phyloP scores from a whole-genome alignment of 2,797 vertebrate species.

The Hyperoplus lanceolatus region DNA sequence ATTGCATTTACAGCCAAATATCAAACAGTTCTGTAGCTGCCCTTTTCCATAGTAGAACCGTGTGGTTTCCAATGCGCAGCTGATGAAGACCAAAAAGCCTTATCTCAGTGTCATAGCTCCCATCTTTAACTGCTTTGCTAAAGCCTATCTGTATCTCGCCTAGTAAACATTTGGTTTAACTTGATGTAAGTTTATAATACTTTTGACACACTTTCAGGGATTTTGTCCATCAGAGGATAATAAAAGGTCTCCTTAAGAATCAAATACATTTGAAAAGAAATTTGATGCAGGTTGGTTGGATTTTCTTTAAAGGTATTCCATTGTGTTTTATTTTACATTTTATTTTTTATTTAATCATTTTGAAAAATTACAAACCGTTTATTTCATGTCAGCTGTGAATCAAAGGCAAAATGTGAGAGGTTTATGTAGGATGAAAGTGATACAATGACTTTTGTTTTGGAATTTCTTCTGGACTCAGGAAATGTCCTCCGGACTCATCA shows the following conservation, averaged over 20 bases:
- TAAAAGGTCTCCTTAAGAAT: conserved; percentile 24
- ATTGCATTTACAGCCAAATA: conserved; percentile 30
- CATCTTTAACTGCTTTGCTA: conserved; percentile 28
- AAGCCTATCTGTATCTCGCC: conserved; percentile 32
- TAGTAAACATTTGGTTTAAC: conserved; percentile 35
- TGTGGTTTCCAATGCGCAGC: conserved; percentile 59
- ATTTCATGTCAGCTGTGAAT: conserved; percentile 52
- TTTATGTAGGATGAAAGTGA: conserved; percentile 49
- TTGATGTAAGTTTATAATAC: conserved; percentile 27
- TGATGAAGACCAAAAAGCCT: conserved; percentile 75
- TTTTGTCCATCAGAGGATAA: conserved; percentile 42
- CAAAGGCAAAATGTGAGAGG: conserved; percentile 29
- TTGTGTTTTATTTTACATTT: conserved; percentile 33
- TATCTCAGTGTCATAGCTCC: conserved; percentile 43
- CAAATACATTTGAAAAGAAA: conserved; percentile 14
- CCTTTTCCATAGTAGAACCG: conserved; percentile 33
- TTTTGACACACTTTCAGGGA: conserved; percentile 50
- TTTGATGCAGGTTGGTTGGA: conserved; percentile 7
- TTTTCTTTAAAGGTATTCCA: conserved; percentile 18
- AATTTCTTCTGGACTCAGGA: conserved; percentile 72
- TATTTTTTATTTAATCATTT: conserved; percentile 69
- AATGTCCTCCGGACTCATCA: conserved; percentile 51
- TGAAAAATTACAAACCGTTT: conserved; percentile 36
- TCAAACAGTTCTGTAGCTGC: conserved; percentile 37
- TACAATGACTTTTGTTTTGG: conserved; percentile 56